A percentile compares a stretch with the other conserved stretches of the same genome.
Conservation (phyloP, 2,113 vertebrate genomes). For the Mormyrus lacerda region DNA sequence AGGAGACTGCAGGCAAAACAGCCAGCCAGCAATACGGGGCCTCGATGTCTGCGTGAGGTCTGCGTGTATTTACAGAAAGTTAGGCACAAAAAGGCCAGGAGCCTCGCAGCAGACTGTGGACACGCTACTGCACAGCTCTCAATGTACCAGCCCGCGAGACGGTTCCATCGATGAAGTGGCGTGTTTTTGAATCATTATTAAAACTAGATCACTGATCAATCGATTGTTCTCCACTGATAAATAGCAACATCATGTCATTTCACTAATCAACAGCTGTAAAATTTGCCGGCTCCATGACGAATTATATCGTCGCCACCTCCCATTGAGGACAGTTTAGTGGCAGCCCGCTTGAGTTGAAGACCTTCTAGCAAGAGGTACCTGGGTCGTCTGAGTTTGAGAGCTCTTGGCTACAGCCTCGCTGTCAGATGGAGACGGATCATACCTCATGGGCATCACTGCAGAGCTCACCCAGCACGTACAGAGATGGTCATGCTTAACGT, state of each 20-base stretch:
- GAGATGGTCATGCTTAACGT: background rate
- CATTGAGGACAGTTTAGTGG: background rate
- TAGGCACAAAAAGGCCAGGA: background rate
- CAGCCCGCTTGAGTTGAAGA: background rate
- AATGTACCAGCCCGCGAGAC: background rate
- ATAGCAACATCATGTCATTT: background rate
- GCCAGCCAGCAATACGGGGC: background rate
- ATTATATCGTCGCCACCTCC: background rate
- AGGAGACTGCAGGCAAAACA: background rate
- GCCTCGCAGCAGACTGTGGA: background rate
- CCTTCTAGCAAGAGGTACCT: background rate
- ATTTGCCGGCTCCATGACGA: background rate
- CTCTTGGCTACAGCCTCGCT: background rate
- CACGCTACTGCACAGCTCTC: background rate
- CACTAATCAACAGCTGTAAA: background rate
- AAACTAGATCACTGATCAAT: background rate
- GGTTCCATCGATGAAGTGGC: background rate
- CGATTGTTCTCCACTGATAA: background rate
- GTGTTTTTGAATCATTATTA: background rate
- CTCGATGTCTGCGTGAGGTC: background rate
- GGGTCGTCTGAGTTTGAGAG: background rate
- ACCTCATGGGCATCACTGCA: background rate
- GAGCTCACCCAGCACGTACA: background rate
- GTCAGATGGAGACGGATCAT: background rate
- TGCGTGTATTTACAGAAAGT: background rate